Evolutionary conservation across 2,888 invertebrate genomes (phyloP).

Genomic region (Portevinia maculata): DNA sequence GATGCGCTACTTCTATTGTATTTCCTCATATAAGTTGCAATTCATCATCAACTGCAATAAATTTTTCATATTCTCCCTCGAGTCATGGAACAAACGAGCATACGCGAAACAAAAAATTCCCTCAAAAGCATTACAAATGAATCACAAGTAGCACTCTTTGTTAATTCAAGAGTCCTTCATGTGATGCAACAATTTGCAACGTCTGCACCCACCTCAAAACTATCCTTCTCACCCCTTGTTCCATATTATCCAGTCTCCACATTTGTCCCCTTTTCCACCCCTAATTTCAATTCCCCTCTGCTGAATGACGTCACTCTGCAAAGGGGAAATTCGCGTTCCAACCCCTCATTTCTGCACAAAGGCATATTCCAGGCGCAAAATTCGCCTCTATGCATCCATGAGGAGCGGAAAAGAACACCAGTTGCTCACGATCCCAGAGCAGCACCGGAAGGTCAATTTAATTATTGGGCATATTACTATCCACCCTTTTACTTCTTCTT

Average conservation of each 20-base stretch:
- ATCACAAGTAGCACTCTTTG: constrained; percentile 8
- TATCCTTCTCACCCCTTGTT: too few species aligned
- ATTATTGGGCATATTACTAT: constrained; percentile 35
- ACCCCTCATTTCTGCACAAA: constrained; percentile 42
- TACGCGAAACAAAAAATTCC: neutral
- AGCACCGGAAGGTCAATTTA: constrained; percentile 48
- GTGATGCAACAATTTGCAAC: constrained; percentile 50
- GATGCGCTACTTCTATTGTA: neutral
- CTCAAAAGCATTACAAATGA: constrained; percentile 12
- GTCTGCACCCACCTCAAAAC: constrained; percentile 1
- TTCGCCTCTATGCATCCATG: neutral
- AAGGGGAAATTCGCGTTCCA: constrained; percentile 31
- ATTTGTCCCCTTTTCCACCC: constrained; percentile 11
- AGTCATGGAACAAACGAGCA: constrained; percentile 3
- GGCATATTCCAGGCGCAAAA: constrained; percentile 31
- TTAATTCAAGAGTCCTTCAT: constrained; percentile 13
- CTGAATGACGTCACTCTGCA: constrained; percentile 32
- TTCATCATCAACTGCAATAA: neutral
- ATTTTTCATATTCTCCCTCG: neutral
- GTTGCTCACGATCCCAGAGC: constrained; percentile 43
- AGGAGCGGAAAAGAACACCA: constrained; percentile 38
- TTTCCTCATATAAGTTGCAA: neutral
- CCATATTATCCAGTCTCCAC: constrained; percentile 38
- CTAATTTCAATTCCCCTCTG: neutral
- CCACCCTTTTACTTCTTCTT: constrained; percentile 25